These are phyloP conservation scores for Acanthosepion esculentum DNA, from an alignment of 2,888 invertebrate genomes.

Conservation along the genomic window DNA sequence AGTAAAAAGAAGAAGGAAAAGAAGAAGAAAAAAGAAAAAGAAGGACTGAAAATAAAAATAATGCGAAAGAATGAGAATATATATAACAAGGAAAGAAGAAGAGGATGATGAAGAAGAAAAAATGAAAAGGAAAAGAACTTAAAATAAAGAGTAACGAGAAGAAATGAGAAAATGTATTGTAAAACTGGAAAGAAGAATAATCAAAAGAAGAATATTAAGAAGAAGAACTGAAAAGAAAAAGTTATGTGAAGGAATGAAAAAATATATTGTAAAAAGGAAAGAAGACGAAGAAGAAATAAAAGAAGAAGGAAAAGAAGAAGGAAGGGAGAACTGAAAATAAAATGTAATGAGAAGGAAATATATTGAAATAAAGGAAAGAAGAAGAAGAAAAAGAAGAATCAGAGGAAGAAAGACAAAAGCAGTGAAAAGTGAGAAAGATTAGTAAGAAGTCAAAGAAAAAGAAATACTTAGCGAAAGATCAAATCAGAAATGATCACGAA, in stretches of 20 bases:
- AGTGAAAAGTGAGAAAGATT: too few relatives aligned
- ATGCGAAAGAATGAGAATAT: background rate
- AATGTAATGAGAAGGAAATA: background rate
- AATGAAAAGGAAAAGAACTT: background rate
- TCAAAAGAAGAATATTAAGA: too few relatives aligned
- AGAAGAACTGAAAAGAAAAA: too few relatives aligned
- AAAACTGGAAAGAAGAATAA: too few relatives aligned
- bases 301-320: too few relatives aligned
- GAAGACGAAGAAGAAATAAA: too few relatives aligned
- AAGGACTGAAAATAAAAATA: background rate
- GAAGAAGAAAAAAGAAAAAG: background rate
- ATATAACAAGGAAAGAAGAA: background rate
- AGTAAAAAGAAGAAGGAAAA: background rate
- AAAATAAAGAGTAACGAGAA: background rate
- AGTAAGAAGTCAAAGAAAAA: too few relatives aligned
- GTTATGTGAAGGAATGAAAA: too few relatives aligned
- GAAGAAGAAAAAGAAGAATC: background rate
- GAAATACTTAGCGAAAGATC: too few relatives aligned
- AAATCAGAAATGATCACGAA: too few relatives aligned
- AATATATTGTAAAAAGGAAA: too few relatives aligned
- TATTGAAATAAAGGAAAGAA: background rate
- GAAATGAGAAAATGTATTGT: background rate
- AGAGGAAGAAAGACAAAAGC: background rate
- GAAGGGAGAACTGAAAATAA: too few relatives aligned
- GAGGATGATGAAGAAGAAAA: background rate